Base-by-base conservation (phyloP, 1,140 invertebrate genomes). In the Radopholus similis region DNA sequence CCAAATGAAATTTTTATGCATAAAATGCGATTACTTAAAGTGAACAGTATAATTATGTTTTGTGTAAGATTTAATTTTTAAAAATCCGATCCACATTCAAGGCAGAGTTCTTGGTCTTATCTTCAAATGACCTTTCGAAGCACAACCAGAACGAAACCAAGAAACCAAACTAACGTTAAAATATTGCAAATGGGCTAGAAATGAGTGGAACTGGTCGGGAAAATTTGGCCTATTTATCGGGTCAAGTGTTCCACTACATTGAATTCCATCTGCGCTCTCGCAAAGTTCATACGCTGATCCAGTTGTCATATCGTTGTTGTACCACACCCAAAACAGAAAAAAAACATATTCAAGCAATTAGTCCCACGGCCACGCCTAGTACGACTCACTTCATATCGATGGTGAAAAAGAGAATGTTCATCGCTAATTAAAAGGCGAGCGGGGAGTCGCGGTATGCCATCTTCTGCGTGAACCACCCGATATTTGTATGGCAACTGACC, bases 361-460 rank as follows among this genome's bases (percentile, higher is more conserved):
- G 13, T 51, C 15, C n/a, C 21, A 1, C 13, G 55, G 30, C 13
- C 1, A 21, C 21, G 13, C 55, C 15, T 13, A 23, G 21, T 4
- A 1, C 11, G 38, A 38, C 59, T 21, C 35, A 72, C 71, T 47
- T 72, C 71, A 51, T 77, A 72, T 23, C 71, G 75, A 77, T 72
- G 71, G 30, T 72, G 71, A 40, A 64, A 71, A 26, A 72, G 26
- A 4, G 71, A 77, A 18, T 40, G 32, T 51, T 51, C 47, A 53
- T 72, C 59, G 30, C 34, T 38, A 13, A 72, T 21, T 30, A 70
- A 57, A 0, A 72, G n/a, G 59, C 55, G 37, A 21, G 51, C 13
- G 11, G 71, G 71, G 13, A 67, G 37, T 28, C 76, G 76, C 18
- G 74, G 47, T 6, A 72, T 56, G 23, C 58, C 23, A 47, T 72